Evolutionary conservation across 2,113 vertebrate species (phyloP).

Genomic region (Tachysurus fulvidraco): DNA sequence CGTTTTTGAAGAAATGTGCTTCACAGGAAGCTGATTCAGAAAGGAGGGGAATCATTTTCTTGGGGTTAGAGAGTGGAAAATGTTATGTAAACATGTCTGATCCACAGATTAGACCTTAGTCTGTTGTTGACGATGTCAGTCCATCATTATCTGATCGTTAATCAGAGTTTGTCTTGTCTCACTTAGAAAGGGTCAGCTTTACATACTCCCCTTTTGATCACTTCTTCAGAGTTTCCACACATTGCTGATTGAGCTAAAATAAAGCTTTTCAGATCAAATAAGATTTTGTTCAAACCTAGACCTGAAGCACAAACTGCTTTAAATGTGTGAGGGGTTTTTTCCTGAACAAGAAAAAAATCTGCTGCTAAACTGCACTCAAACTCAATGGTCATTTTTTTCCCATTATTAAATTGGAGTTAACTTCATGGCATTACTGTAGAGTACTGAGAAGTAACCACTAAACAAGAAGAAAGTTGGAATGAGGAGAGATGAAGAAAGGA

Average conservation of each 20-base stretch:
- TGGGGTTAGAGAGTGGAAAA: neutral
- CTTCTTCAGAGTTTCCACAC: neutral
- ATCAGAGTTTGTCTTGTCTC: neutral
- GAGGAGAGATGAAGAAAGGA: neutral
- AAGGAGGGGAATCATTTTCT: neutral
- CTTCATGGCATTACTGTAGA: neutral
- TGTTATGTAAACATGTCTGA: neutral
- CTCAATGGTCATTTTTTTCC: neutral
- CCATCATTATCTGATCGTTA: neutral
- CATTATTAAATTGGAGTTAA: neutral
- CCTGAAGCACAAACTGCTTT: neutral
- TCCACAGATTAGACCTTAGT: constrained; percentile 8
- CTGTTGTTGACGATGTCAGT: neutral
- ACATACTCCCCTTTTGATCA: neutral
- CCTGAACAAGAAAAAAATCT: neutral
- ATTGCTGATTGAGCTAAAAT: no score
- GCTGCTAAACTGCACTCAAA: neutral
- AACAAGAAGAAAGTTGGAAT: neutral
- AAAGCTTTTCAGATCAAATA: neutral
- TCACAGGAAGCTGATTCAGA: neutral
- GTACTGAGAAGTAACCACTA: neutral
- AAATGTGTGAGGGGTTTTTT: neutral
- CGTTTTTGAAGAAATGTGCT: neutral
- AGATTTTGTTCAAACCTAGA: neutral
- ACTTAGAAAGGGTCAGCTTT: neutral